Evolutionary conservation across 2,113 vertebrate species (phyloP).

Genomic region (Gallinago jamesoni): DNA sequence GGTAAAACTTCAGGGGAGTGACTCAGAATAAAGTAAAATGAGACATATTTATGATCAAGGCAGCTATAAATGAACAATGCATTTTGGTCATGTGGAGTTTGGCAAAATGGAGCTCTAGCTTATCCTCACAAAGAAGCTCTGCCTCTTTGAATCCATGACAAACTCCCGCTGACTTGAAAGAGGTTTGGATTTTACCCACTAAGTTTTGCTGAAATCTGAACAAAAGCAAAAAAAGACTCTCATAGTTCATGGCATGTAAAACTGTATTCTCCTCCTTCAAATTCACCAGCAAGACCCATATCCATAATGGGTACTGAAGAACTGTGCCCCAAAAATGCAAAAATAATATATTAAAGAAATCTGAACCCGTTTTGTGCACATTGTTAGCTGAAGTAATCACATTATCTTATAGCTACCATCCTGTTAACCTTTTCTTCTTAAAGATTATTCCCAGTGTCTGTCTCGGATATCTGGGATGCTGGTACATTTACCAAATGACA

Average conservation of each 20-base stretch:
- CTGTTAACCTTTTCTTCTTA: background rate
- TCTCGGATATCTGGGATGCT: background rate
- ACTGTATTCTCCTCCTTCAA: conserved; percentile 28
- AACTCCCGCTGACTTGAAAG: conserved; percentile 38
- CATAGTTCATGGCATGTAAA: background rate
- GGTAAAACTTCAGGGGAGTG: background rate
- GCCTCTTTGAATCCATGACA: conserved; percentile 38
- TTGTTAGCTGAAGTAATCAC: background rate
- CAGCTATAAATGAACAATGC: conserved; percentile 24
- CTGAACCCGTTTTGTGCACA: background rate
- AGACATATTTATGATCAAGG: conserved; percentile 34
- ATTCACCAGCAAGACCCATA: background rate
- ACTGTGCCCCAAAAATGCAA: background rate
- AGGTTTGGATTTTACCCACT: conserved; percentile 20
- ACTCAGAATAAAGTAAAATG: conserved; percentile 21
- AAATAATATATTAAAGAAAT: background rate
- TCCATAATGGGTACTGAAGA: background rate
- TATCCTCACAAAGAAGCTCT: conserved; percentile 30
- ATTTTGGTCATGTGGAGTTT: conserved; percentile 17
- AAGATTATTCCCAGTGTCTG: background rate
- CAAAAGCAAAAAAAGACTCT: conserved; percentile 12
- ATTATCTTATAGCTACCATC: background rate
- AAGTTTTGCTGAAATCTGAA: conserved; percentile 43
- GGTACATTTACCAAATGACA: background rate
- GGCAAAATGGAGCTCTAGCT: conserved; percentile 40